Conservation (phyloP, 2,888 invertebrate species). For the Spatulosminthurus flaviceps region DNA sequence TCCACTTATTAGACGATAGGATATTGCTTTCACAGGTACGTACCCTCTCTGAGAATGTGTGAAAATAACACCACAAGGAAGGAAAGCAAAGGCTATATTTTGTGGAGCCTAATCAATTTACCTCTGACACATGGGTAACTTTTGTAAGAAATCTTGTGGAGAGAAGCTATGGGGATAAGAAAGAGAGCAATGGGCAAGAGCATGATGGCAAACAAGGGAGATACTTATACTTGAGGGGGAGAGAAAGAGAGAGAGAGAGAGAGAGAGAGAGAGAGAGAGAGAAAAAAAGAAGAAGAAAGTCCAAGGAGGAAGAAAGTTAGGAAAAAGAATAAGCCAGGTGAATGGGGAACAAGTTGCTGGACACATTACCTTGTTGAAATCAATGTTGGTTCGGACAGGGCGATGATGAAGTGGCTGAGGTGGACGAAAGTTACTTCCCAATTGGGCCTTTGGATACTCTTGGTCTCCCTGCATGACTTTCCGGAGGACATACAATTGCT, state of each 20-base stretch:
- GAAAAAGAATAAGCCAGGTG: constrained; percentile 29
- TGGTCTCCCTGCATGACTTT: constrained; percentile 89
- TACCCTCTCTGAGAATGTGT: background rate
- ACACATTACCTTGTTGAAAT: constrained; percentile 81
- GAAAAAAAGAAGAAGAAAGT: background rate
- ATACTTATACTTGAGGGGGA: background rate
- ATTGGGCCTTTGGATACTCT: constrained; percentile 85
- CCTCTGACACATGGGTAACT: constrained; percentile 46
- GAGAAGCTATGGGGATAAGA: constrained; percentile 21
- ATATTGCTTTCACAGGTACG: background rate
- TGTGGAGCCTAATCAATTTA: constrained; percentile 48
- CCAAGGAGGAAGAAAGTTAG: background rate
- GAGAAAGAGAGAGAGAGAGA: background rate
- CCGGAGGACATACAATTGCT: constrained; percentile 87
- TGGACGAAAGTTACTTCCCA: constrained; percentile 95
- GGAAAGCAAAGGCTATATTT: constrained; percentile 44
- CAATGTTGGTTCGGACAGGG: constrained; percentile 95
- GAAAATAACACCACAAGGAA: constrained; percentile 22
- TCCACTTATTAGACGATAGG: constrained; percentile 23
- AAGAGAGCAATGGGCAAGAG: constrained; percentile 5
- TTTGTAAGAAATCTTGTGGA: constrained; percentile 45
- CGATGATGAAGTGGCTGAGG: constrained; percentile 92
- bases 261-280: constrained; percentile 11
- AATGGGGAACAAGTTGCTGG: constrained; percentile 6
- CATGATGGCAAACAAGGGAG: constrained; percentile 31